Evolutionary conservation across 2,797 vertebrate species (phyloP).

Genomic region (Pseudomugil tenellus): DNA sequence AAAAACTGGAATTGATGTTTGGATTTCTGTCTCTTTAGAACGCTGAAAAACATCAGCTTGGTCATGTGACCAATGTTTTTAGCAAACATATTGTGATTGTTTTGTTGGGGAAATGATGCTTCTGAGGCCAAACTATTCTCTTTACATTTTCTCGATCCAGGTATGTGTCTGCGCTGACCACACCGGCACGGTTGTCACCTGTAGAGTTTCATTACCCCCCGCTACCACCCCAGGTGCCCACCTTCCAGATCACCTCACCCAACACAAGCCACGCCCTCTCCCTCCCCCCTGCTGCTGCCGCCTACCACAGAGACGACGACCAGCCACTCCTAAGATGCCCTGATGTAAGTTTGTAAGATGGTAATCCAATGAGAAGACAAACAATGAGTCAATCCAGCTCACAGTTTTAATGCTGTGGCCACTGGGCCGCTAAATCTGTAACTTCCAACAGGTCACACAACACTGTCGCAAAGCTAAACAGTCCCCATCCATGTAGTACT

Average conservation of each 20-base stretch:
- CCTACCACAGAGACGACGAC: conserved; percentile 91
- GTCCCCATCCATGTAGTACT: no score
- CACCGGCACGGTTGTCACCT: conserved; percentile 94
- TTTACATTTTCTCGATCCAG: conserved; percentile 67
- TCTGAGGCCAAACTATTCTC: neutral
- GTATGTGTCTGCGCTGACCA: conserved; percentile 97
- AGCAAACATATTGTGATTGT: no score
- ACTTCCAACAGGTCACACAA: no score
- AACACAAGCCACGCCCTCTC: conserved; percentile 92
- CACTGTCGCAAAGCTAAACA: no score
- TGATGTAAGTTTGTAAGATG: no score
- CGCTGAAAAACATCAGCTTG: neutral
- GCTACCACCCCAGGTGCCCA: conserved; percentile 92
- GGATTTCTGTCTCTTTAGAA: neutral
- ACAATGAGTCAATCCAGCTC: no score
- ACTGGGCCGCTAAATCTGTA: no score
- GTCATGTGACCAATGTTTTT: neutral
- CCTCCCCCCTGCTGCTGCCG: conserved; percentile 86
- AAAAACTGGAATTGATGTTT: neutral
- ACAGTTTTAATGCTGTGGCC: no score
- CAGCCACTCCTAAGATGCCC: conserved; percentile 90
- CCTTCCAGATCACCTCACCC: conserved; percentile 95
- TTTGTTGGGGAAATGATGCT: neutral
- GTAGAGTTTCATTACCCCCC: conserved; percentile 95
- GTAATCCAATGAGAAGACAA: no score